Conservation (phyloP, 2,113 vertebrate genomes). For the Nyctereutes procyonoides region DNA sequence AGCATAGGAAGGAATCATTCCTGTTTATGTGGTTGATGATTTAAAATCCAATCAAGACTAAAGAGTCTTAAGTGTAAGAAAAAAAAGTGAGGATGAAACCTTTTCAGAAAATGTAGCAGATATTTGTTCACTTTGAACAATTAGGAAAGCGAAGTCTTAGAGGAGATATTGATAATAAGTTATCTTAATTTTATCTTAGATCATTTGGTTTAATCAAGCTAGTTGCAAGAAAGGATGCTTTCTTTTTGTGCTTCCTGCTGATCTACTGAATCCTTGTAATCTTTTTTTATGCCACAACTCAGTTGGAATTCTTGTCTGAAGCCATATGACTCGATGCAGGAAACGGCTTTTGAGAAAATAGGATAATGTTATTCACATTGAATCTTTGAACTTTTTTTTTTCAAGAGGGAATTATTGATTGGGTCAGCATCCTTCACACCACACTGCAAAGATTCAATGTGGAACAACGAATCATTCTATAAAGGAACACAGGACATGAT, state of each 20-base stretch:
- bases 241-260: slow-evolving; percentile 70
- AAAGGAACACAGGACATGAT: slow-evolving; percentile 67
- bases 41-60: background rate
- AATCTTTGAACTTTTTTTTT: slow-evolving; percentile 79
- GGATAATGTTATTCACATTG: slow-evolving; percentile 79
- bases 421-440: slow-evolving; percentile 76
- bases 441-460: slow-evolving; percentile 61
- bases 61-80: background rate
- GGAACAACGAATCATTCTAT: slow-evolving; percentile 62
- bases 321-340: slow-evolving; percentile 36
- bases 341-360: slow-evolving; percentile 77
- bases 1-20: background rate
- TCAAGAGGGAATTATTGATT: slow-evolving; percentile 74
- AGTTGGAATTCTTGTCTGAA: slow-evolving; percentile 73
- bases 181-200: slow-evolving; percentile 74
- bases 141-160: background rate
- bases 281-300: slow-evolving; percentile 69
- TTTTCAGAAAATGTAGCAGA: background rate
- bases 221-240: slow-evolving; percentile 49
- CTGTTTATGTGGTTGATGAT: background rate
- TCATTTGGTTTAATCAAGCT: slow-evolving; percentile 76
- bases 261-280: slow-evolving; percentile 59
- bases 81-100: accelerated
- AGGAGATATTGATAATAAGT: slow-evolving; percentile 52
- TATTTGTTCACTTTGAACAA: slow-evolving; percentile 39